Evolutionary conservation across 2,888 invertebrate genomes (phyloP).

Genomic region (Schizotus pectinicornis): DNA sequence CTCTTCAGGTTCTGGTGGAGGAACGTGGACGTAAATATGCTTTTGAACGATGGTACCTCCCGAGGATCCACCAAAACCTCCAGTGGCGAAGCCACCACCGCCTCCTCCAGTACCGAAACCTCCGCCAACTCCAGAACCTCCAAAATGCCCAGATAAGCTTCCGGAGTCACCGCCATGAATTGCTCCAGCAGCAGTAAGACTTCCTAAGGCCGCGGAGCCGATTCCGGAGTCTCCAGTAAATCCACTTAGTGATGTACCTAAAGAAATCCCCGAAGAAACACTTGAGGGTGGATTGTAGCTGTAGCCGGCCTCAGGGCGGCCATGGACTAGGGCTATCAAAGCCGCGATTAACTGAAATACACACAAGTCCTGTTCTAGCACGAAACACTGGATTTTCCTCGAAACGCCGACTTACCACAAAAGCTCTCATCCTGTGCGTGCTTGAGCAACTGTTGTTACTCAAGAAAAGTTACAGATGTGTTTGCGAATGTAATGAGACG

Average conservation of each 20-base stretch:
- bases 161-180: slow-evolving; percentile 40
- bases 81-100: slow-evolving; percentile 49
- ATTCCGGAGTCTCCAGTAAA: no score
- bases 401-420: slow-evolving; percentile 47
- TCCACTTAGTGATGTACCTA: slow-evolving; percentile 36
- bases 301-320: slow-evolving; percentile 68
- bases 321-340: slow-evolving; percentile 65
- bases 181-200: slow-evolving; percentile 50
- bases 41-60: slow-evolving; percentile 75
- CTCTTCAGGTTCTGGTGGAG: slow-evolving; percentile 82
- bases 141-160: no score
- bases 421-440: slow-evolving; percentile 47
- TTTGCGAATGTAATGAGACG: slow-evolving; percentile 5
- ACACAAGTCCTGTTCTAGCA: slow-evolving; percentile 12
- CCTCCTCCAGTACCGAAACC: slow-evolving; percentile 50
- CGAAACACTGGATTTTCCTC: slow-evolving; percentile 10
- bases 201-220: no score
- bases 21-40: slow-evolving; percentile 89
- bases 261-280: no score
- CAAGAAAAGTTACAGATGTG: slow-evolving; percentile 5
- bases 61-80: slow-evolving; percentile 49
- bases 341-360: slow-evolving; percentile 49
- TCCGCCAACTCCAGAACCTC: slow-evolving; percentile 47
- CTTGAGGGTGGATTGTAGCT: slow-evolving; percentile 55
- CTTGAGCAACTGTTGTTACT: slow-evolving; percentile 30